phyloP scores from a whole-genome alignment of 2,113 vertebrate genomes.

The Oreochromis aureus region DNA sequence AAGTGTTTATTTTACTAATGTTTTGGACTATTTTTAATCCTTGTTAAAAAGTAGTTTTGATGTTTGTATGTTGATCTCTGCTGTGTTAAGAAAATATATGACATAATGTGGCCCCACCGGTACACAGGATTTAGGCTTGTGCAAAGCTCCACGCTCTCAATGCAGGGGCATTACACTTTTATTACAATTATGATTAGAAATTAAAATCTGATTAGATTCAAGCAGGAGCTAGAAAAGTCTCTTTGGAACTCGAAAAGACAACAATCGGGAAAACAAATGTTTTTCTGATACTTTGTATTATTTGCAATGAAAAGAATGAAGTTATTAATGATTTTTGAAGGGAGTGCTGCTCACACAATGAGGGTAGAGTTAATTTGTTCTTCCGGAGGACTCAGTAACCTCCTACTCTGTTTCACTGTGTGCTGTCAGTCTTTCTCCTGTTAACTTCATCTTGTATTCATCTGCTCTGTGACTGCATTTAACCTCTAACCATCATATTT shows the following conservation, averaged over 20 bases:
- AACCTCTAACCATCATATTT: neutral
- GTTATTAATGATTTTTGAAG: neutral
- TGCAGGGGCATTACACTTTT: neutral
- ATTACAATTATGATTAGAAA: neutral
- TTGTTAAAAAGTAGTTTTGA: neutral
- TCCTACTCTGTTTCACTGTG: neutral
- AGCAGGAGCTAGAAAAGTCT: neutral
- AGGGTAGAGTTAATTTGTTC: neutral
- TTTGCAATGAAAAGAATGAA: neutral
- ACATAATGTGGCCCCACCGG: accelerated
- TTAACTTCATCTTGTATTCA: neutral
- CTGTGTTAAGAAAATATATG: neutral
- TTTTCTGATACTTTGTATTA: neutral
- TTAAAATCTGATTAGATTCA: neutral
- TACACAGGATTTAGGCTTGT: neutral
- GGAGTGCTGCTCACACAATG: neutral
- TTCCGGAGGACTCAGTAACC: neutral
- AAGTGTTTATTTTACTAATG: neutral
- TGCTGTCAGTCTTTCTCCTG: neutral
- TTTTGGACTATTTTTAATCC: neutral
- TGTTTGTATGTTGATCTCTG: neutral
- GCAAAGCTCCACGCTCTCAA: neutral
- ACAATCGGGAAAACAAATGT: neutral
- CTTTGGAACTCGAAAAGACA: neutral
- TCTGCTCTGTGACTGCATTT: neutral